Evolutionary conservation across 2,797 vertebrate genomes (phyloP).

Genomic region (Heteromormyrus szaboi): DNA sequence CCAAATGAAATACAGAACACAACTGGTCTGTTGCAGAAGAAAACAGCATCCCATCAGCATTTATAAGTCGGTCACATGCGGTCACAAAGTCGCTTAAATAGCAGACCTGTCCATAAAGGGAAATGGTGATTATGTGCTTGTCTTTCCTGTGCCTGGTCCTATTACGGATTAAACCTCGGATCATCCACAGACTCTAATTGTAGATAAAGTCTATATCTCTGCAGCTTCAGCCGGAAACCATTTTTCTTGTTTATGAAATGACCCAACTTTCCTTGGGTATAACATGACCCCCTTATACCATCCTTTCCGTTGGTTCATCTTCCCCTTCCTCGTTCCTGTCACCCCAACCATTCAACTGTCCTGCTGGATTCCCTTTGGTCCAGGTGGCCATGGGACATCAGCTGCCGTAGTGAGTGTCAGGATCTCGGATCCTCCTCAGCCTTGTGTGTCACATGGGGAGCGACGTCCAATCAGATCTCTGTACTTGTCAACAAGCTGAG

Average conservation of each 20-base stretch:
- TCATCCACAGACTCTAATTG: background rate
- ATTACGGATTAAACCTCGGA: background rate
- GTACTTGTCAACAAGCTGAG: background rate
- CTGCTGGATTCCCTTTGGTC: background rate
- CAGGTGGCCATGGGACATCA: background rate
- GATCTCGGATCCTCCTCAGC: background rate
- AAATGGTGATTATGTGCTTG: conserved; percentile 8
- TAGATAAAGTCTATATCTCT: background rate
- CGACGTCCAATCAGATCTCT: background rate
- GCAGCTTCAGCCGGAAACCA: background rate
- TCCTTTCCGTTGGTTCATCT: background rate
- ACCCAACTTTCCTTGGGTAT: background rate
- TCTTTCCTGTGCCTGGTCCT: background rate
- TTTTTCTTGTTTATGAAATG: conserved; percentile 16
- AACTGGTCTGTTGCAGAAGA: background rate
- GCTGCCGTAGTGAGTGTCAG: background rate
- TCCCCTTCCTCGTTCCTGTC: background rate
- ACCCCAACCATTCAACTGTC: background rate
- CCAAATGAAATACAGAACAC: background rate
- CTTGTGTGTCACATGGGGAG: background rate
- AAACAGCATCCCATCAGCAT: background rate
- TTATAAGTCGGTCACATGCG: background rate
- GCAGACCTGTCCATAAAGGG: background rate
- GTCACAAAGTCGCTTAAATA: background rate
- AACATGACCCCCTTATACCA: background rate